A percentile compares a stretch with the other conserved stretches of the same genome.
Evolutionary conservation across 2,113 vertebrate species (phyloP).

Genomic region (Ictalurus punctatus): DNA sequence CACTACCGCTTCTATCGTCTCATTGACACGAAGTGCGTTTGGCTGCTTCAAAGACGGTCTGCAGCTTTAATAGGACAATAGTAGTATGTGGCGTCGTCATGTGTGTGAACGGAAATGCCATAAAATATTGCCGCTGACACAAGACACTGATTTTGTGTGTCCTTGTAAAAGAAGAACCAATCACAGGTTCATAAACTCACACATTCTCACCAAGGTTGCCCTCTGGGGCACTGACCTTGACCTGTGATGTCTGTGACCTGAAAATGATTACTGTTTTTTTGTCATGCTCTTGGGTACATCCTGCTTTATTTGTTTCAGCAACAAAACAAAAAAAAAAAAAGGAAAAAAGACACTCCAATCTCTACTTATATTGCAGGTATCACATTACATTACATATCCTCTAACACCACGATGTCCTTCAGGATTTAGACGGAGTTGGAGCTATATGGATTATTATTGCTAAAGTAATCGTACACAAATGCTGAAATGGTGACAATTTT

Average conservation of each 20-base stretch:
- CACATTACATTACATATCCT: background rate
- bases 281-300: background rate
- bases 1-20: background rate
- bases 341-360: background rate
- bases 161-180: conserved; percentile 13
- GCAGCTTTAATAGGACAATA: background rate
- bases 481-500: background rate
- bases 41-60: background rate
- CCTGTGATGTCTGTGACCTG: conserved; percentile 22
- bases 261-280: background rate
- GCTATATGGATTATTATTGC: background rate
- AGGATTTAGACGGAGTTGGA: background rate
- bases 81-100: background rate
- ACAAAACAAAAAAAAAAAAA: background rate
- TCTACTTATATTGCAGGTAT: background rate
- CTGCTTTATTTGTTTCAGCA: conserved; percentile 26
- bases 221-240: conserved; percentile 41
- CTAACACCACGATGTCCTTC: background rate
- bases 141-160: conserved; percentile 5
- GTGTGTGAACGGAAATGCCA: background rate
- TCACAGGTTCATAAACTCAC: conserved; percentile 4
- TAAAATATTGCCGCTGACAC: background rate
- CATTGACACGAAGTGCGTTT: background rate
- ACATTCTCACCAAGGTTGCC: conserved; percentile 20
- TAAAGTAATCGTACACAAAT: background rate